These are phyloP conservation scores for Peromyscus polionotus DNA, from an alignment of 2,113 vertebrate species.

Conservation along the genomic window DNA sequence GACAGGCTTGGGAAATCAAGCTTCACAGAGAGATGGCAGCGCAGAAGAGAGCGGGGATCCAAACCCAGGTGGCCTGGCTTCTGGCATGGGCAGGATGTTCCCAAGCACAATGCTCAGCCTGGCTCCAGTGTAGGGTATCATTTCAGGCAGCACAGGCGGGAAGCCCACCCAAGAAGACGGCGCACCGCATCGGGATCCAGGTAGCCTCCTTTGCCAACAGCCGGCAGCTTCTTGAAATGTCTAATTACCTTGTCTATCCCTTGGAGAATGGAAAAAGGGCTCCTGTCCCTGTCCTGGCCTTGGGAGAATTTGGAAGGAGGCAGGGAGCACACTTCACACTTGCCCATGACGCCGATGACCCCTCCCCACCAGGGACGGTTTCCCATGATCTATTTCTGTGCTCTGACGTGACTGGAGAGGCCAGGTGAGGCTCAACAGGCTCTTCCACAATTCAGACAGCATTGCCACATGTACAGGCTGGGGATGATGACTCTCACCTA, in stretches of 20 bases:
- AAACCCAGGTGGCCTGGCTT: neutral
- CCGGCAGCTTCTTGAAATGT: neutral
- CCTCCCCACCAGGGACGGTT: slow-evolving; percentile 54
- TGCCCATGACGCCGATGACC: neutral
- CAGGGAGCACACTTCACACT: neutral
- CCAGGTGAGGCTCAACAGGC: slow-evolving; percentile 76
- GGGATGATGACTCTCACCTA: slow-evolving; percentile 67
- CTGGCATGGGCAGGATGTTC: neutral
- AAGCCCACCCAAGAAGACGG: neutral
- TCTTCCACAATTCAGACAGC: slow-evolving; percentile 65
- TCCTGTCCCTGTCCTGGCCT: slow-evolving; percentile 17
- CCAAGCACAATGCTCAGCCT: neutral
- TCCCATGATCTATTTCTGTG: slow-evolving; percentile 81
- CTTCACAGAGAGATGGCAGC: neutral
- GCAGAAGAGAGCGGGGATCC: neutral
- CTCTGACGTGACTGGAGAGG: slow-evolving; percentile 48
- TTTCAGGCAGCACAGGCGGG: neutral
- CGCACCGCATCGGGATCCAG: neutral
- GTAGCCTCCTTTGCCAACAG: neutral
- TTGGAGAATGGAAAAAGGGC: slow-evolving; percentile 38
- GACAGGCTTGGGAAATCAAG: neutral
- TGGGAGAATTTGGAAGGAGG: slow-evolving; percentile 29
- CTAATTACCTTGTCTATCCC: neutral
- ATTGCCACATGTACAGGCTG: slow-evolving; percentile 60
- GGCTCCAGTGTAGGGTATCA: neutral